A percentile compares a stretch with the other conserved stretches of the same genome.
Conservation (phyloP, 2,113 vertebrate genomes). For the Chloebia gouldiae region DNA sequence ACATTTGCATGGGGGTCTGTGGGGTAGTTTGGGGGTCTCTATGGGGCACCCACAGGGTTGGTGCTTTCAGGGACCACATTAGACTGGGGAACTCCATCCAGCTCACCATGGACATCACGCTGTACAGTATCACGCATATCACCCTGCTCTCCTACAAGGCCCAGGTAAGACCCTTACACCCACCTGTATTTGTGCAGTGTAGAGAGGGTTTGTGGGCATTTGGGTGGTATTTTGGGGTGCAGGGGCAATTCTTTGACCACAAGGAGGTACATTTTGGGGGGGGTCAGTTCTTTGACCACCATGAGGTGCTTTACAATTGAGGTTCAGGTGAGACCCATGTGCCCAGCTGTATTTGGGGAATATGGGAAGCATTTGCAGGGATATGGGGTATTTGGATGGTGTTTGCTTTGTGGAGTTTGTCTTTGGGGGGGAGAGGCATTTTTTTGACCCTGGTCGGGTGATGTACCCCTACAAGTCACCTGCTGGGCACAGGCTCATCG, state of each 20-base stretch:
- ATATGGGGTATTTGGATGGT: not conserved
- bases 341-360: not conserved
- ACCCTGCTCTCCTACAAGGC: not conserved
- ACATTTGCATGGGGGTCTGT: not conserved
- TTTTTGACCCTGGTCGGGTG: not conserved
- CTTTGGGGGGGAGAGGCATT: not conserved
- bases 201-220: not conserved
- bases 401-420: not conserved
- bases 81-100: not conserved
- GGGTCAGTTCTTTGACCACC: not conserved
- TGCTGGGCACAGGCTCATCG: not conserved
- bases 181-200: not conserved
- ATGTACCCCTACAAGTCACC: not conserved
- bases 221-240: not conserved
- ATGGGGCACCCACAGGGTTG: not conserved
- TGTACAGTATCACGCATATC: not conserved
- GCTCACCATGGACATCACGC: not conserved
- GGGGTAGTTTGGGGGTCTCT: not conserved
- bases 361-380: not conserved
- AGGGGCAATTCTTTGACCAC: not conserved
- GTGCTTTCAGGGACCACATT: not conserved
- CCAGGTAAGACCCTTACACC: not conserved
- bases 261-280: not conserved
- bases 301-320: not conserved
- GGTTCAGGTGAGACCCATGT: not conserved